These are phyloP conservation scores for Heliornis fulica DNA, from an alignment of 2,113 vertebrate species.

Conservation along the genomic window DNA sequence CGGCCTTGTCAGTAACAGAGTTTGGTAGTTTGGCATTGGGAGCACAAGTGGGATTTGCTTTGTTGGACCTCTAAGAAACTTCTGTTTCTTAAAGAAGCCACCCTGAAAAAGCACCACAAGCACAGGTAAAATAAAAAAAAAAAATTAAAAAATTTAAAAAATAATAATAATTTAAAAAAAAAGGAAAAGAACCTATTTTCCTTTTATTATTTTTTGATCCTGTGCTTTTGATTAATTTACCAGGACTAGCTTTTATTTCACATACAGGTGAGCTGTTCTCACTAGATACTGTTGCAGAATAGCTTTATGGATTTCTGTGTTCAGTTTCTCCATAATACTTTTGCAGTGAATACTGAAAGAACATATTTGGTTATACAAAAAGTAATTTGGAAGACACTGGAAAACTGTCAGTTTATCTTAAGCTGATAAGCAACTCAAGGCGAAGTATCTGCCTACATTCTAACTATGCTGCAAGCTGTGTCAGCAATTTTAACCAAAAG, in stretches of 20 bases:
- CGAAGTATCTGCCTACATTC: background rate
- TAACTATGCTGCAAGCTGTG: background rate
- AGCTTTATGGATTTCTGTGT: background rate
- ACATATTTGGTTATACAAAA: background rate
- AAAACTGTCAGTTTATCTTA: background rate
- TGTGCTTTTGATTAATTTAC: background rate
- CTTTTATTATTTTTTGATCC: background rate
- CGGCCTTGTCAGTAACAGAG: no score
- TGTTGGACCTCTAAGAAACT: no score
- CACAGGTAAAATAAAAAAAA: background rate
- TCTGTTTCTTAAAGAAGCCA: no score
- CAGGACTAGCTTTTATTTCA: background rate
- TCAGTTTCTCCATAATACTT: background rate
- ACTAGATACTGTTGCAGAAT: background rate
- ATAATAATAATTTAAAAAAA: background rate
- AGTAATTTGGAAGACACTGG: background rate
- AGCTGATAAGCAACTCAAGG: background rate
- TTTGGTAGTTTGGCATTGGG: no score
- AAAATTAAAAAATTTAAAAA: no score
- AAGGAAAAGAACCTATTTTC: accelerated
- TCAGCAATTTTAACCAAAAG: background rate
- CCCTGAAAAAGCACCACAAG: no score
- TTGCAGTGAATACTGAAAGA: background rate
- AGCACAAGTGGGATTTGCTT: no score
- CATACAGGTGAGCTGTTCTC: background rate